phyloP scores from a whole-genome alignment of 2,797 vertebrate genomes.

The Spinibarbus caldwelli region DNA sequence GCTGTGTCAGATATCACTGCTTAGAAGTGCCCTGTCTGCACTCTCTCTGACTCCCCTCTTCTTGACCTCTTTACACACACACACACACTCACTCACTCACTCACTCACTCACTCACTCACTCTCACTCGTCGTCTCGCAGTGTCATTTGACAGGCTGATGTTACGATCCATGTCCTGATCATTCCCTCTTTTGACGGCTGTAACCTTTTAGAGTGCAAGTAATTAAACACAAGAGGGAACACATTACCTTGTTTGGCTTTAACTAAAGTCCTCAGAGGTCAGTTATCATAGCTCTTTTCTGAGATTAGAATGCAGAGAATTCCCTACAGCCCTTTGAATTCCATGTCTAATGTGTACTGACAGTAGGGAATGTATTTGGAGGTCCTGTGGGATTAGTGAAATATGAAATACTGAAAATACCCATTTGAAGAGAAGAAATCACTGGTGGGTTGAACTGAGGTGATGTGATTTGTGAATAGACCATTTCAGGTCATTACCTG shows the following conservation, averaged over 20 bases:
- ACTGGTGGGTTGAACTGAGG: not conserved
- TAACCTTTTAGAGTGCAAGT: slow-evolving; percentile 31
- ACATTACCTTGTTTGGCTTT: not conserved
- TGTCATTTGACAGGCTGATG: slow-evolving; percentile 35
- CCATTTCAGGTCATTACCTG: not conserved
- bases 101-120: not conserved
- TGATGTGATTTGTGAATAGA: not conserved
- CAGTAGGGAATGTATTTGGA: slow-evolving; percentile 6
- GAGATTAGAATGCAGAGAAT: slow-evolving; percentile 30
- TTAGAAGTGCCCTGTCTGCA: slow-evolving; percentile 38
- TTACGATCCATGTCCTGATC: slow-evolving; percentile 8
- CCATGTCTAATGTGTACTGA: not conserved
- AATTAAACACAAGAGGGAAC: not conserved
- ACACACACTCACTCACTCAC: not conserved
- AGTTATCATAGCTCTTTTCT: not conserved
- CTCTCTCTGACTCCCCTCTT: slow-evolving; percentile 8
- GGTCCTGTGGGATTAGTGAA: slow-evolving; percentile 33
- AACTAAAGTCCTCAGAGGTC: slow-evolving; percentile 9
- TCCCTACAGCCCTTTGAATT: slow-evolving; percentile 18
- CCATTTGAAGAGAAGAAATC: not conserved
- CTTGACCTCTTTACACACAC: slow-evolving; percentile 18
- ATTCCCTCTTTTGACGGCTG: slow-evolving; percentile 20
- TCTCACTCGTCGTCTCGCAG: not conserved
- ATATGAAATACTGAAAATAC: not conserved
- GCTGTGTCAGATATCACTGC: slow-evolving; percentile 48